phyloP scores from a whole-genome alignment of 1,140 invertebrate species.

The Papilio glaucus region DNA sequence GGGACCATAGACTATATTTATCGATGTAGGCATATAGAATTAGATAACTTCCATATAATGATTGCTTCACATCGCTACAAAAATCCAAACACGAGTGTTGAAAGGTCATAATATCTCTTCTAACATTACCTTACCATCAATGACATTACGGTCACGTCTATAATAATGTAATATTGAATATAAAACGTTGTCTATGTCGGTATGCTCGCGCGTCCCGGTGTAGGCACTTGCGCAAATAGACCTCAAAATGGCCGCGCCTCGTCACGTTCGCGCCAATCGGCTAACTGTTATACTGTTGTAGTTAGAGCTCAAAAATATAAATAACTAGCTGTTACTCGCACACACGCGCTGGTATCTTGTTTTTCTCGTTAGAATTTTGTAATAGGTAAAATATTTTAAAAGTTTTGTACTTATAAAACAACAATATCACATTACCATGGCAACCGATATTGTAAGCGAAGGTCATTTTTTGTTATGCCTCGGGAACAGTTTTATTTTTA shows the following conservation, averaged over 20 bases:
- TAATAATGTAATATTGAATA: neutral
- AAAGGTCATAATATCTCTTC: neutral
- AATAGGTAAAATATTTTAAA: too few species aligned
- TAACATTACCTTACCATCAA: neutral
- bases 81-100: neutral
- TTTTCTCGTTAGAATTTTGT: too few species aligned
- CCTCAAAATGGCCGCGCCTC: conserved; percentile 10
- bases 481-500: too few species aligned
- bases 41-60: neutral
- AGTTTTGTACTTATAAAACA: too few species aligned
- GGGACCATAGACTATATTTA: too few species aligned
- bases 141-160: conserved; percentile 10
- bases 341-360: too few species aligned
- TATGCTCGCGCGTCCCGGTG: neutral
- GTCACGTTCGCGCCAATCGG: conserved; percentile 8
- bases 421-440: too few species aligned
- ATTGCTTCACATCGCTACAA: neutral
- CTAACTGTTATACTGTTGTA: neutral
- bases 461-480: too few species aligned
- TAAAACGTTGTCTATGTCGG: too few species aligned
- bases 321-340: neutral
- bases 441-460: too few species aligned
- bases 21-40: neutral
- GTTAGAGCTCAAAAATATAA: neutral
- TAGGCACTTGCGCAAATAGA: conserved; percentile 4